These are phyloP conservation scores for Echinometra lucunter DNA, from an alignment of 53 echinoderm and acorn worm species.

Conservation along the genomic window DNA sequence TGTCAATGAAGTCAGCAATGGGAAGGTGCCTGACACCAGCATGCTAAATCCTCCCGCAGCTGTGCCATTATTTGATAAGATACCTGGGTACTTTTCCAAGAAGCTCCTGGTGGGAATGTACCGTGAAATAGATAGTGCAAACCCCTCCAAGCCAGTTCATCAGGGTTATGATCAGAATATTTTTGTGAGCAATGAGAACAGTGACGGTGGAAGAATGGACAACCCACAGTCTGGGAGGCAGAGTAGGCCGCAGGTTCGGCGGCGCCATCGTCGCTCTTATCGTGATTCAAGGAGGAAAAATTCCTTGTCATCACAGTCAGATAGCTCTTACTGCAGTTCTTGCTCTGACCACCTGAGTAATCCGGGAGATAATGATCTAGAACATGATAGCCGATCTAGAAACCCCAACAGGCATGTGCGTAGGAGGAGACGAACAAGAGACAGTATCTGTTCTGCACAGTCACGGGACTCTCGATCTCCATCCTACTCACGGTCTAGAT, in stretches of 20 bases:
- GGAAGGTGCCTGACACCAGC: not conserved
- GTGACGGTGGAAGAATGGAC: not conserved
- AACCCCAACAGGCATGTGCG: not conserved
- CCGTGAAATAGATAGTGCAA: constrained; percentile 63
- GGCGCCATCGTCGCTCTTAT: constrained; percentile 1
- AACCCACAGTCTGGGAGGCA: not conserved
- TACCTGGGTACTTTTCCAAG: constrained; percentile 87
- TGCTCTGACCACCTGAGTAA: constrained; percentile 3
- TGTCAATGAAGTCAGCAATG: constrained; percentile 18
- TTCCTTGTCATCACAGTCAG: constrained; percentile 55
- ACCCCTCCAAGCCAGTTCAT: constrained; percentile 18
- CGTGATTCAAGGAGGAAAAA: constrained; percentile 24
- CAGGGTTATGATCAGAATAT: constrained; percentile 44
- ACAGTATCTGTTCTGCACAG: constrained; percentile 36
- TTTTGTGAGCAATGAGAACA: constrained; percentile 4
- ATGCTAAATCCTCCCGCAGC: not conserved
- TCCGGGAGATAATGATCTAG: not conserved
- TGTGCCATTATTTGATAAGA: constrained; percentile 89
- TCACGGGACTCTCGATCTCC: constrained; percentile 69
- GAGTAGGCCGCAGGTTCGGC: not conserved
- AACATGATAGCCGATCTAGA: not conserved
- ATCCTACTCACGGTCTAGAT: constrained; percentile 77
- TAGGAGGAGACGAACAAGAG: constrained; percentile 34
- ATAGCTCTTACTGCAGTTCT: constrained; percentile 55
- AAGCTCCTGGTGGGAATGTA: constrained; percentile 85